A percentile compares a stretch with the other conserved stretches of the same genome.
Evolutionary conservation across 2,888 invertebrate species (phyloP).

Genomic region (Tetanocera ferruginea): DNA sequence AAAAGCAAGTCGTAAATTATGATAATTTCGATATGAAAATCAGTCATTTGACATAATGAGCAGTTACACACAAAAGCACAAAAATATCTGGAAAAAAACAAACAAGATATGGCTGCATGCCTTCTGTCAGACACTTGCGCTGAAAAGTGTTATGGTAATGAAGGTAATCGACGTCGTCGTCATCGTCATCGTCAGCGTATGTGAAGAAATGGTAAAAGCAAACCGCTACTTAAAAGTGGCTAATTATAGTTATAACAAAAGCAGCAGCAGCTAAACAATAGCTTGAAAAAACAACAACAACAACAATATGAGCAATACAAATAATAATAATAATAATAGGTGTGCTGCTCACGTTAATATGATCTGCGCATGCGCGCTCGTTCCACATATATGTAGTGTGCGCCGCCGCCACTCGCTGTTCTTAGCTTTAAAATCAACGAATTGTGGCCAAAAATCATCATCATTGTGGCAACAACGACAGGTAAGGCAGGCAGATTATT

Average conservation of each 20-base stretch:
- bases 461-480: background rate
- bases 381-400: background rate
- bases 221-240: too few species aligned
- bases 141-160: too few species aligned
- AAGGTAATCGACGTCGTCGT: too few species aligned
- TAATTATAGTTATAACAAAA: background rate
- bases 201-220: too few species aligned
- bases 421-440: background rate
- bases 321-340: conserved; percentile 4
- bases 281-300: conserved; percentile 10
- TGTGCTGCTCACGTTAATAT: conserved; percentile 33
- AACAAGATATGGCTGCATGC: too few species aligned
- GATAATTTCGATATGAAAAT: too few species aligned
- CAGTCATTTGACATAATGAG: too few species aligned
- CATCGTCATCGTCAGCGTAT: too few species aligned
- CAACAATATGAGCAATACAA: background rate
- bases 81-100: too few species aligned
- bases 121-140: too few species aligned
- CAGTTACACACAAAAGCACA: too few species aligned
- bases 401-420: background rate
- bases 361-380: conserved; percentile 36
- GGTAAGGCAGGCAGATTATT: background rate
- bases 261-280: background rate
- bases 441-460: background rate
- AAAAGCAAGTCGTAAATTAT: too few species aligned